A percentile compares a stretch with the other conserved stretches of the same genome.
These are phyloP conservation scores for Myodes glareolus DNA, from an alignment of 2,113 vertebrate species.

Conservation along the genomic window DNA sequence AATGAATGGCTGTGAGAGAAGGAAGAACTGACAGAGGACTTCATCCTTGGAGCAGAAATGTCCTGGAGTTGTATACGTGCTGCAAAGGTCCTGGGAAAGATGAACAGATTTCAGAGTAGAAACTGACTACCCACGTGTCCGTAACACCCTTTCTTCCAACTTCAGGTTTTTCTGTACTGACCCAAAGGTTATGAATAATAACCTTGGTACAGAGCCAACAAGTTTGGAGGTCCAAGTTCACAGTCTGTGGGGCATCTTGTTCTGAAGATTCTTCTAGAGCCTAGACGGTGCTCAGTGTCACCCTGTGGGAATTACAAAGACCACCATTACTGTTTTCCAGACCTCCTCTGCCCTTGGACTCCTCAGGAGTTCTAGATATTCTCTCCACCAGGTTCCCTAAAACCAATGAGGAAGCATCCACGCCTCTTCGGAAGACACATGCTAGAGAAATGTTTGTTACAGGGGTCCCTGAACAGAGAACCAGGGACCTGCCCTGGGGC, in stretches of 20 bases:
- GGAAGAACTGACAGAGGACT: neutral
- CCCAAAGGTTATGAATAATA: neutral
- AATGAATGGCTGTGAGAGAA: neutral
- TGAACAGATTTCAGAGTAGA: neutral
- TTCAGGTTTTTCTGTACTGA: neutral
- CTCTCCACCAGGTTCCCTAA: neutral
- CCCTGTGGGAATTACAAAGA: neutral
- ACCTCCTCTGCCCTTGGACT: no score
- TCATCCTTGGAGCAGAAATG: neutral
- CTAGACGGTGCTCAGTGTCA: neutral
- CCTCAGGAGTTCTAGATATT: neutral
- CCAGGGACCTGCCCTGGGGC: neutral
- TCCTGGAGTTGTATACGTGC: neutral
- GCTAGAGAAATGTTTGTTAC: neutral
- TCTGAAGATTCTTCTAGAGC: neutral
- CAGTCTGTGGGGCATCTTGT: neutral
- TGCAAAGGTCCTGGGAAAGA: neutral
- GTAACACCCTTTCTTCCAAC: neutral
- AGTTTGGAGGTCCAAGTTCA: neutral
- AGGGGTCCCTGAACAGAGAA: neutral
- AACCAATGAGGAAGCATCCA: neutral
- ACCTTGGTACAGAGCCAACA: neutral
- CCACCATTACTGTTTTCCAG: neutral
- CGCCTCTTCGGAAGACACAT: neutral
- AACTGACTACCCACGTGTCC: accelerated